Evolutionary conservation across 2,888 invertebrate species (phyloP).

Genomic region (Caenorhabditis panamensis): DNA sequence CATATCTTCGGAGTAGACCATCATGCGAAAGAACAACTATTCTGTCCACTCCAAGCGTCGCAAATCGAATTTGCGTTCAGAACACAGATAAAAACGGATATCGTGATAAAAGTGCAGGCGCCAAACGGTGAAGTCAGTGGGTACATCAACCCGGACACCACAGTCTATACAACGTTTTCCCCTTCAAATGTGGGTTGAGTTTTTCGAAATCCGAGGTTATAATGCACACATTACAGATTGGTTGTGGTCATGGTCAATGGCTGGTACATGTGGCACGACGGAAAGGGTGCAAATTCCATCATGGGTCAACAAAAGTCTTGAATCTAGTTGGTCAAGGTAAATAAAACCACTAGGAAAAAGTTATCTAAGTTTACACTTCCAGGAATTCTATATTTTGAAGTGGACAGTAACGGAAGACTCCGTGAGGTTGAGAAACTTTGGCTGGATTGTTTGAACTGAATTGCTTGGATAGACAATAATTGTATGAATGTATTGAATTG

Average conservation of each 20-base stretch:
- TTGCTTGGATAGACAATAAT: neutral
- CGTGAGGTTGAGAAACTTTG: conserved; percentile 54
- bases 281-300: conserved; percentile 61
- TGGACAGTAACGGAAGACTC: conserved; percentile 38
- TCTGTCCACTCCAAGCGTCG: conserved; percentile 68
- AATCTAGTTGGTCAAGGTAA: conserved; percentile 65
- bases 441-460: conserved; percentile 56
- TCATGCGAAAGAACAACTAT: conserved; percentile 65
- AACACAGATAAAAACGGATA: conserved; percentile 49
- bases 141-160: conserved; percentile 56
- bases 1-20: conserved; percentile 61
- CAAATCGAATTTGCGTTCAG: conserved; percentile 64
- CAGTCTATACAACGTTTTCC: conserved; percentile 46
- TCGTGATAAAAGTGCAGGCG: conserved; percentile 63
- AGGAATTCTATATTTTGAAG: conserved; percentile 60
- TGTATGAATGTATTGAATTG: neutral
- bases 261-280: conserved; percentile 59
- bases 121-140: conserved; percentile 67
- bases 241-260: conserved; percentile 69
- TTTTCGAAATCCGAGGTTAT: too few species aligned
- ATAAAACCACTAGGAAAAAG: neutral
- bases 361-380: neutral
- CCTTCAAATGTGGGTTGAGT: conserved; percentile 64
- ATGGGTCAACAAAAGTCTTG: conserved; percentile 32
- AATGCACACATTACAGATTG: conserved; percentile 58